phyloP scores from a whole-genome alignment of 2,888 invertebrate species.

The Endomychus coccineus region DNA sequence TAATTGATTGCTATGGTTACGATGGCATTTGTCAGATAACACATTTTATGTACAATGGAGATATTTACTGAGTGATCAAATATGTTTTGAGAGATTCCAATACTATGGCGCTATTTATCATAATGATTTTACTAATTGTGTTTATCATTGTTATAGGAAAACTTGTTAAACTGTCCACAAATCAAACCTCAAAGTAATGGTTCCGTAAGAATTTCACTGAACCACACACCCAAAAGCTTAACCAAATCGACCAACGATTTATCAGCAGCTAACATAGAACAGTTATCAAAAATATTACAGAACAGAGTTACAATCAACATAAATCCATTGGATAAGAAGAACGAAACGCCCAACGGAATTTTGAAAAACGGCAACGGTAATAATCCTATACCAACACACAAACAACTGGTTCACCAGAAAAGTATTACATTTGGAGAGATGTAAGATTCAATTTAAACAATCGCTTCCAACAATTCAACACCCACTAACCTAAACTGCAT shows the following conservation, averaged over 20 bases:
- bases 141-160: slow-evolving; percentile 42
- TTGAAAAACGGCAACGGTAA: slow-evolving; percentile 43
- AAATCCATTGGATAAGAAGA: slow-evolving; percentile 29
- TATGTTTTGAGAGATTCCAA: too few species aligned
- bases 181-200: slow-evolving; percentile 41
- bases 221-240: slow-evolving; percentile 32
- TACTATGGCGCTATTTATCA: too few species aligned
- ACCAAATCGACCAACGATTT: slow-evolving; percentile 39
- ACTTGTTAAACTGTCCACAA: slow-evolving; percentile 34
- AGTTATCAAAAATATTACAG: slow-evolving; percentile 24
- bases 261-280: slow-evolving; percentile 27
- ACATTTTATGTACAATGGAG: too few species aligned
- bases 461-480: too few species aligned
- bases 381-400: slow-evolving; percentile 28
- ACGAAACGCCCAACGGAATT: slow-evolving; percentile 45
- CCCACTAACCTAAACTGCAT: too few species aligned
- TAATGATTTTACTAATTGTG: too few species aligned
- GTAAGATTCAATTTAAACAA: slow-evolving; percentile 34
- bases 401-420: slow-evolving; percentile 40
- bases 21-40: too few species aligned
- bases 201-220: slow-evolving; percentile 40
- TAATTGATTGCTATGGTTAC: too few species aligned
- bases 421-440: slow-evolving; percentile 45
- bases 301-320: slow-evolving; percentile 39
- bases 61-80: too few species aligned